phyloP scores from a whole-genome alignment of 2,797 vertebrate species.

The Coranthus polyacanthus region DNA sequence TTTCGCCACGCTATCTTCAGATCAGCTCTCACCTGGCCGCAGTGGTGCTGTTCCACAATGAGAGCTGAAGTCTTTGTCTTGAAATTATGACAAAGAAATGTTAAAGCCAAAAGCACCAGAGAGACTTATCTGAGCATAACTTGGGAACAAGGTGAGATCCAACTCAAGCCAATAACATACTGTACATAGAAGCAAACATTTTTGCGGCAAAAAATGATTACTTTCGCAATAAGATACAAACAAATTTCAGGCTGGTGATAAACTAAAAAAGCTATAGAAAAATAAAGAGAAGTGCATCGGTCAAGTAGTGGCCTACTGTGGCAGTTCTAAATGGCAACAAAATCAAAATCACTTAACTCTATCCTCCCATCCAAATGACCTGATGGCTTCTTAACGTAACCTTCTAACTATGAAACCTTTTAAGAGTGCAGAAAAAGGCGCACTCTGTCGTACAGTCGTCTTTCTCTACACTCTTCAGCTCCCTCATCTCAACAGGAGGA shows the following conservation, averaged over 20 bases:
- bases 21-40: slow-evolving; percentile 57
- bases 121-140: slow-evolving; percentile 67
- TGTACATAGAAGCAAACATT: slow-evolving; percentile 65
- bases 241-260: slow-evolving; percentile 42
- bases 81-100: slow-evolving; percentile 26
- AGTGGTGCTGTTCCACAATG: slow-evolving; percentile 16
- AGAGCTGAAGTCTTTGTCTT: slow-evolving; percentile 38
- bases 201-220: too few species aligned
- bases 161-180: slow-evolving; percentile 69
- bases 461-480: slow-evolving; percentile 5
- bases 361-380: slow-evolving; percentile 22
- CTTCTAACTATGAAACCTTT: slow-evolving; percentile 17
- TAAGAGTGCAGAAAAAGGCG: slow-evolving; percentile 19
- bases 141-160: slow-evolving; percentile 54
- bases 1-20: slow-evolving; percentile 69
- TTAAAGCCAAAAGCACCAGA: slow-evolving; percentile 50
- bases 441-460: slow-evolving; percentile 21
- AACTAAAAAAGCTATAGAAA: slow-evolving; percentile 46
- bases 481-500: slow-evolving; percentile 31
- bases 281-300: slow-evolving; percentile 73
- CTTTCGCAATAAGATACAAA: slow-evolving; percentile 57
- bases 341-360: slow-evolving; percentile 46
- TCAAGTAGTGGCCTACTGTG: slow-evolving; percentile 68
- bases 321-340: slow-evolving; percentile 54
- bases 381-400: slow-evolving; percentile 19